Conservation (phyloP, 2,113 vertebrate genomes). For the Pygoscelis adeliae region DNA sequence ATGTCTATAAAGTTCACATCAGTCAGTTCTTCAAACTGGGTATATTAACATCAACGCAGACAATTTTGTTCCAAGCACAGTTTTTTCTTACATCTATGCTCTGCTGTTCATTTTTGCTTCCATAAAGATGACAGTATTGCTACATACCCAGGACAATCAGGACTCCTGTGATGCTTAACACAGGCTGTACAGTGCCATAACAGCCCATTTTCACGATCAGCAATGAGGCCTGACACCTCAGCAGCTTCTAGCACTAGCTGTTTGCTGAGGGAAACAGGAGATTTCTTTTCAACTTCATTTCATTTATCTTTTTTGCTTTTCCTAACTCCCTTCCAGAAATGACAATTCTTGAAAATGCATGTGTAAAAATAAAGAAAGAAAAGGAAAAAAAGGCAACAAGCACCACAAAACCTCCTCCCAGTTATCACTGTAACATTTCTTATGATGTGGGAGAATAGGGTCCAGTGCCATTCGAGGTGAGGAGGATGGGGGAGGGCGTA, state of each 20-base stretch:
- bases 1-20: slow-evolving; percentile 24
- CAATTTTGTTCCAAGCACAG: slow-evolving; percentile 10
- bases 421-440: slow-evolving; percentile 31
- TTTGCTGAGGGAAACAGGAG: slow-evolving; percentile 16
- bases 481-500: not conserved
- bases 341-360: slow-evolving; percentile 46
- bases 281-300: not conserved
- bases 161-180: slow-evolving; percentile 39
- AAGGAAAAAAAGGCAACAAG: not conserved
- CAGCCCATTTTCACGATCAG: slow-evolving; percentile 36
- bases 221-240: slow-evolving; percentile 36
- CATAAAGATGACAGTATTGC: slow-evolving; percentile 13
- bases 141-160: slow-evolving; percentile 36
- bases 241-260: slow-evolving; percentile 22
- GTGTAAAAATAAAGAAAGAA: not conserved
- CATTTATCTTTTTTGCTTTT: not conserved
- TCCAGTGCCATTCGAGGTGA: not conserved
- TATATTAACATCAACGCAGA: not conserved
- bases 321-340: slow-evolving; percentile 36
- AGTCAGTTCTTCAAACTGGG: not conserved
- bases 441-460: not conserved
- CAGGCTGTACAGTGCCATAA: not conserved
- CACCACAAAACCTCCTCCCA: not conserved
- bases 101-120: slow-evolving; percentile 49
- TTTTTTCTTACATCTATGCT: slow-evolving; percentile 21